Conservation (phyloP, 1,140 invertebrate genomes). For the Daktulosphaira vitifoliae region DNA sequence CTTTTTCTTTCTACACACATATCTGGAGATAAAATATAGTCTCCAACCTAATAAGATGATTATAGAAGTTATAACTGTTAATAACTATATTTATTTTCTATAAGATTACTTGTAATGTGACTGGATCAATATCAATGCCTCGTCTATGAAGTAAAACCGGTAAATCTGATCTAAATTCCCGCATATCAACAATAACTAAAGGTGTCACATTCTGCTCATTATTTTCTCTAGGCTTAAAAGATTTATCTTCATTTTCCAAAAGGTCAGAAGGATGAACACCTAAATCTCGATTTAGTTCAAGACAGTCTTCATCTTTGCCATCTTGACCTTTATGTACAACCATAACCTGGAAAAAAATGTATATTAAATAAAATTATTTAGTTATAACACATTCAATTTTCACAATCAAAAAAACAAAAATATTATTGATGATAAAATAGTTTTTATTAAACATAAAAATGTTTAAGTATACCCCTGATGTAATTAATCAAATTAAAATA, state of each 20-base stretch:
- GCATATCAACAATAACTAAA: conserved; percentile 88
- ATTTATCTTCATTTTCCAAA: conserved; percentile 43
- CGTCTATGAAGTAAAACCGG: conserved; percentile 87
- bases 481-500: too few relatives aligned
- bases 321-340: conserved; percentile 85
- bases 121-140: conserved; percentile 86
- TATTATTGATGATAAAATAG: too few relatives aligned
- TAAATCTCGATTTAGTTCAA: conserved; percentile 50
- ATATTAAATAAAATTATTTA: too few relatives aligned
- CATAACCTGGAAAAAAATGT: conserved; percentile 67
- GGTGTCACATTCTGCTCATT: conserved; percentile 44
- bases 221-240: conserved; percentile 57
- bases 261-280: conserved; percentile 40
- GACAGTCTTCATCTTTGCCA: conserved; percentile 66
- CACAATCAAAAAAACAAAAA: too few relatives aligned
- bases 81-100: neutral
- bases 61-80: conserved; percentile 32
- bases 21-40: conserved; percentile 95
- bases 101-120: conserved; percentile 66
- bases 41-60: conserved; percentile 79
- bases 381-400: too few relatives aligned
- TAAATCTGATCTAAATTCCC: conserved; percentile 94
- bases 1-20: conserved; percentile 96
- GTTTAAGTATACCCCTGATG: too few relatives aligned
- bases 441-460: too few relatives aligned